These are phyloP conservation scores for Arothron firmamentum DNA, from an alignment of 2,113 vertebrate species.

Conservation along the genomic window DNA sequence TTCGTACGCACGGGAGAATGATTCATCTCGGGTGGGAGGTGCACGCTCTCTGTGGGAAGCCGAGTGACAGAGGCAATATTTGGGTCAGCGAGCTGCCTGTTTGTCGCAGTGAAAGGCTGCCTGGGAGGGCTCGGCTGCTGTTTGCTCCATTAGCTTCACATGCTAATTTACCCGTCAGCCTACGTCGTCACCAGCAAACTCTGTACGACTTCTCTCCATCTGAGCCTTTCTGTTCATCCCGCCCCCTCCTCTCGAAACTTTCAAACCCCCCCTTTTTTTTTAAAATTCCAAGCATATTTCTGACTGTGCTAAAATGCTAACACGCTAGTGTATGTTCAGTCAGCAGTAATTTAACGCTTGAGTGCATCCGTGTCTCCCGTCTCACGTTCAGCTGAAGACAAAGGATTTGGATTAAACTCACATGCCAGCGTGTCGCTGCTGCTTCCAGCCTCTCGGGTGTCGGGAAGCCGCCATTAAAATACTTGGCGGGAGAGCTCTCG, in stretches of 20 bases:
- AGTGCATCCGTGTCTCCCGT: conserved; percentile 28
- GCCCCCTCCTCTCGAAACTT: neutral
- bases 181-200: conserved; percentile 21
- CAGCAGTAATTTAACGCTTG: conserved; percentile 15
- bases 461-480: conserved; percentile 12
- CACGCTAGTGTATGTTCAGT: conserved; percentile 15
- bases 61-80: conserved; percentile 40
- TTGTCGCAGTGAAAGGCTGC: conserved; percentile 38
- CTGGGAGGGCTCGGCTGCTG: conserved; percentile 14
- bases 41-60: conserved; percentile 4
- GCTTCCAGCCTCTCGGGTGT: conserved; percentile 9
- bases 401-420: conserved; percentile 18
- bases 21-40: too few relatives aligned
- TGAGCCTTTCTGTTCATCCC: neutral
- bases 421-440: conserved; percentile 3
- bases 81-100: conserved; percentile 58
- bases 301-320: conserved; percentile 21
- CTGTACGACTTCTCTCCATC: neutral
- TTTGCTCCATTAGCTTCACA: conserved; percentile 55
- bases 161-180: conserved; percentile 64
- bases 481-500: conserved; percentile 5
- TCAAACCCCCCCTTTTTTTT: conserved; percentile 21
- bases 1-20: conserved; percentile 6
- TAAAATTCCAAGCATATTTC: conserved; percentile 4
- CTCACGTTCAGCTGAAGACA: conserved; percentile 10